Percentiles rank a stretch among this genome's conserved stretches.
Conservation (phyloP, 2,113 vertebrate genomes). For the Ellobius talpinus region DNA sequence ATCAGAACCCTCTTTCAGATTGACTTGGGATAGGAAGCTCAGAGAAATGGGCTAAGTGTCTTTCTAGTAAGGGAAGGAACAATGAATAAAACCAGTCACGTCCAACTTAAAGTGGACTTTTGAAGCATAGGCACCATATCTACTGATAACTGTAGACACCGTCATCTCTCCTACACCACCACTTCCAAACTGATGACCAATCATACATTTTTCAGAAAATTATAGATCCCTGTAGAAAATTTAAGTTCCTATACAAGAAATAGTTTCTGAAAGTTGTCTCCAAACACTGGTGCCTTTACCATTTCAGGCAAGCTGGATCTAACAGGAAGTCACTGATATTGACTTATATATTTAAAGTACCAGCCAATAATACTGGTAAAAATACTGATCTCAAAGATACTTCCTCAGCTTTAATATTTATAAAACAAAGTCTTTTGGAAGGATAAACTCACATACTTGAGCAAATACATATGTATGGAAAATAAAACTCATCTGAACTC, state of each 20-base stretch:
- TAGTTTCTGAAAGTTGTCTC: not conserved
- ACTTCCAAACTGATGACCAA: not conserved
- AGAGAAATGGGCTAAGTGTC: constrained; percentile 46
- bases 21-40: constrained; percentile 60
- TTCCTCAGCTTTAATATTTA: not conserved
- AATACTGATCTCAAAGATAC: not conserved
- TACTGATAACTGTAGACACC: not conserved
- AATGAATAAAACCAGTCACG: not conserved
- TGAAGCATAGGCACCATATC: not conserved
- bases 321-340: not conserved
- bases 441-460: not conserved
- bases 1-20: constrained; percentile 72
- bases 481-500: not conserved
- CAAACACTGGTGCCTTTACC: not conserved
- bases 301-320: not conserved
- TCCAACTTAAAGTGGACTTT: not conserved
- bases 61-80: constrained; percentile 28
- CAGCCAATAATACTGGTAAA: not conserved
- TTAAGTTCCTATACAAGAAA: constrained; percentile 32
- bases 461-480: no score
- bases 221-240: not conserved
- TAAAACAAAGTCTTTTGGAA: not conserved
- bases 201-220: constrained; percentile 14
- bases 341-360: not conserved
- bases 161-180: not conserved